These are phyloP conservation scores for Sesia bembeciformis DNA, from an alignment of 2,888 invertebrate species.

Conservation along the genomic window DNA sequence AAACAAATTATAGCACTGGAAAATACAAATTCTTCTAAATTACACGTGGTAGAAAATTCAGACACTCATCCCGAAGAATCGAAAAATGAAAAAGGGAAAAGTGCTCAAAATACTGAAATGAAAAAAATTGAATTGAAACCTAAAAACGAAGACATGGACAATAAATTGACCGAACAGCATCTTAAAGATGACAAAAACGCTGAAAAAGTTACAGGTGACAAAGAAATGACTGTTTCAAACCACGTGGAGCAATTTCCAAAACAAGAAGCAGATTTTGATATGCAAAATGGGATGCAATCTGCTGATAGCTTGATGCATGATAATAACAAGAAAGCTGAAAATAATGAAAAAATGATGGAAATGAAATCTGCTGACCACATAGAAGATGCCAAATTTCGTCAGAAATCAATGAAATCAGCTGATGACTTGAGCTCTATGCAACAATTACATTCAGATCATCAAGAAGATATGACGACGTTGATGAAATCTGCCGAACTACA, in stretches of 20 bases:
- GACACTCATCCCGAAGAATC: neutral
- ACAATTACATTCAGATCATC: constrained; percentile 1
- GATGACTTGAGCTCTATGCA: constrained; percentile 1
- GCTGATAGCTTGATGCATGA: too few species aligned
- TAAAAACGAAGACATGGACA: neutral
- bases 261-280: neutral
- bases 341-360: too few species aligned
- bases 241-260: constrained; percentile 17
- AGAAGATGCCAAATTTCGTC: too few species aligned
- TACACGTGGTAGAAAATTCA: too few species aligned
- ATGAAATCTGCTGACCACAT: too few species aligned
- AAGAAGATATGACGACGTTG: constrained; percentile 6
- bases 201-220: neutral
- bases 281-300: neutral
- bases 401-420: neutral
- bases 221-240: neutral
- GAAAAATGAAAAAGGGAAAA: neutral
- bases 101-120: neutral
- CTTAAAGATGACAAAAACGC: neutral
- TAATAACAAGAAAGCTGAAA: too few species aligned
- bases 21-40: too few species aligned
- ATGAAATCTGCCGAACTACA: constrained; percentile 8
- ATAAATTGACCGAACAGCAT: neutral
- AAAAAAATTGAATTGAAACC: neutral
- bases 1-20: neutral